A percentile compares a stretch with the other conserved stretches of the same genome.
These are phyloP conservation scores for Delichon dasypus DNA, from an alignment of 2,797 vertebrate species.

Conservation along the genomic window DNA sequence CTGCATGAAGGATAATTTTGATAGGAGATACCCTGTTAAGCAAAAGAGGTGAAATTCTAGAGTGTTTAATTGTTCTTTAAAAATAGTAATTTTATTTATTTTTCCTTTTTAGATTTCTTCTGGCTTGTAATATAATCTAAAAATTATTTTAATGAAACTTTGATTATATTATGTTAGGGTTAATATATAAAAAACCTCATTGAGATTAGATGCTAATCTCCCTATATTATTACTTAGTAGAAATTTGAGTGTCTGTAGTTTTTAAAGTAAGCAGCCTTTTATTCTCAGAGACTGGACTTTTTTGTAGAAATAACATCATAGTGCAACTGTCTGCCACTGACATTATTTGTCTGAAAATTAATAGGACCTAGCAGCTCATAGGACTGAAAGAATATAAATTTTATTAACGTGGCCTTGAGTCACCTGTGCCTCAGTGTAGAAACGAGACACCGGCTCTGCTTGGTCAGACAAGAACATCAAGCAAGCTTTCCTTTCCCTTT, in stretches of 20 bases:
- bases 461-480: background rate
- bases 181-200: background rate
- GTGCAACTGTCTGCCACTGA: background rate
- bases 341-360: background rate
- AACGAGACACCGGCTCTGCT: background rate
- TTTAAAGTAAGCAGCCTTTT: background rate
- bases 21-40: background rate
- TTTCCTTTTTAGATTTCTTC: background rate
- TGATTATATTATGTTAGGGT: background rate
- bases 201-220: background rate
- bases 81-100: background rate
- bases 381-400: background rate
- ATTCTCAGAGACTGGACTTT: background rate
- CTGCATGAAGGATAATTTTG: background rate
- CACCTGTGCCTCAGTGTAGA: background rate
- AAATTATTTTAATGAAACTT: background rate
- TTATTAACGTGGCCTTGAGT: background rate
- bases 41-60: background rate
- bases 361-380: background rate
- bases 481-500: background rate
- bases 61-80: background rate
- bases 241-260: background rate
- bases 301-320: background rate
- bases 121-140: background rate
- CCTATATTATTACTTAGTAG: background rate